Evolutionary conservation across 2,797 vertebrate genomes (phyloP).

Genomic region (Mus spretus): DNA sequence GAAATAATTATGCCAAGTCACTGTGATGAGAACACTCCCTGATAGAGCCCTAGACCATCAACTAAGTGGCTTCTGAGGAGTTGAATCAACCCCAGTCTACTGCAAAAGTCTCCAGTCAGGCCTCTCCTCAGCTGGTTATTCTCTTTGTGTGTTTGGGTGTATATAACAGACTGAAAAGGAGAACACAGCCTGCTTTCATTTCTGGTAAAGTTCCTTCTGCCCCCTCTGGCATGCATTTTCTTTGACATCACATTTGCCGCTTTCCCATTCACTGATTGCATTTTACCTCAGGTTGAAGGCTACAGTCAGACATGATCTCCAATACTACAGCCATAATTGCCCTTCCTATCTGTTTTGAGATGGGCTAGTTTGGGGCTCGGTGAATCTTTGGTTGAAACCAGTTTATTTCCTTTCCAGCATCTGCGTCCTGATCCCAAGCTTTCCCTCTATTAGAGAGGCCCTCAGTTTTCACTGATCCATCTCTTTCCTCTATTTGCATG

Average conservation of each 20-base stretch:
- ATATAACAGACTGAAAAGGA: background rate
- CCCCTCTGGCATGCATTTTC: background rate
- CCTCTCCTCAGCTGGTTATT: background rate
- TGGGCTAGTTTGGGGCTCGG: background rate
- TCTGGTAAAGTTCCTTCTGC: background rate
- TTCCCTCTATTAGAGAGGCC: background rate
- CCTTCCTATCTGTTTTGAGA: background rate
- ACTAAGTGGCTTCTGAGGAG: background rate
- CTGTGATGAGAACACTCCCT: background rate
- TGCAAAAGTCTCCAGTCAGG: background rate
- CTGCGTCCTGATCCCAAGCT: background rate
- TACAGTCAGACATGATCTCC: conserved; percentile 28
- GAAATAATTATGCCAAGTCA: background rate
- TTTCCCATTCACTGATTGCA: background rate
- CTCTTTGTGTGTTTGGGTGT: background rate
- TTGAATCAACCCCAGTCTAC: background rate
- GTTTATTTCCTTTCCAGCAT: background rate
- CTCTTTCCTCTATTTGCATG: background rate
- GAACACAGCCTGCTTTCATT: background rate
- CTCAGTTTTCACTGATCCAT: background rate
- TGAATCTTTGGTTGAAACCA: background rate
- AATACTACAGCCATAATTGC: background rate
- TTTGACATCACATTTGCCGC: background rate
- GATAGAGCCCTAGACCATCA: background rate
- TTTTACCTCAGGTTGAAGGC: conserved; percentile 16